A percentile compares a stretch with the other conserved stretches of the same genome.
phyloP scores from a whole-genome alignment of 1,140 invertebrate genomes.

The Popillia japonica region DNA sequence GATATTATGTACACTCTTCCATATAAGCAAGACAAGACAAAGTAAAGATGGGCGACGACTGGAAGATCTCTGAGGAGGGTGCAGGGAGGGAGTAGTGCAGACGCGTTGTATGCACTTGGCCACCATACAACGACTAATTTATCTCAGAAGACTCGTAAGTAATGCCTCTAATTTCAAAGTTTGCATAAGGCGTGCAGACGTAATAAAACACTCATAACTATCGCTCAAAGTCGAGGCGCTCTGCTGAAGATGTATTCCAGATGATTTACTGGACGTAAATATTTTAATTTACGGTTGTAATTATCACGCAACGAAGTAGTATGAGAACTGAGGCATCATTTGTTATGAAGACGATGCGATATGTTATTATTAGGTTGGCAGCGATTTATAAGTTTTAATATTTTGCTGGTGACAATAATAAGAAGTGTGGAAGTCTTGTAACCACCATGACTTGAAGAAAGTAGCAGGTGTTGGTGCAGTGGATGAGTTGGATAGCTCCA shows the following conservation, averaged over 20 bases:
- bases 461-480: too few species aligned
- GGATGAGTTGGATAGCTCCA: too few species aligned
- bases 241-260: background rate
- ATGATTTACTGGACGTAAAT: constrained; percentile 13
- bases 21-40: too few species aligned
- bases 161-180: constrained; percentile 31
- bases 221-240: background rate
- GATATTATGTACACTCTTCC: background rate
- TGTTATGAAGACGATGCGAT: too few species aligned
- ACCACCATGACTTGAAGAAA: too few species aligned
- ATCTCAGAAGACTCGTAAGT: background rate
- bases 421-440: too few species aligned
- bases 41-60: background rate
- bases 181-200: constrained; percentile 8
- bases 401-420: too few species aligned
- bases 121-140: background rate
- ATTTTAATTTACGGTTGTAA: background rate
- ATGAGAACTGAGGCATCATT: too few species aligned
- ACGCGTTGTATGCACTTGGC: background rate
- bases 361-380: too few species aligned
- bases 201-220: background rate
- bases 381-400: too few species aligned
- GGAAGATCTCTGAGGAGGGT: background rate
- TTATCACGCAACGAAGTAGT: too few species aligned
- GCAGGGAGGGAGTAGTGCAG: background rate